A percentile compares a stretch with the other conserved stretches of the same genome.
These are phyloP conservation scores for Pagetopsis macropterus DNA, from an alignment of 2,797 vertebrate genomes.

Conservation along the genomic window DNA sequence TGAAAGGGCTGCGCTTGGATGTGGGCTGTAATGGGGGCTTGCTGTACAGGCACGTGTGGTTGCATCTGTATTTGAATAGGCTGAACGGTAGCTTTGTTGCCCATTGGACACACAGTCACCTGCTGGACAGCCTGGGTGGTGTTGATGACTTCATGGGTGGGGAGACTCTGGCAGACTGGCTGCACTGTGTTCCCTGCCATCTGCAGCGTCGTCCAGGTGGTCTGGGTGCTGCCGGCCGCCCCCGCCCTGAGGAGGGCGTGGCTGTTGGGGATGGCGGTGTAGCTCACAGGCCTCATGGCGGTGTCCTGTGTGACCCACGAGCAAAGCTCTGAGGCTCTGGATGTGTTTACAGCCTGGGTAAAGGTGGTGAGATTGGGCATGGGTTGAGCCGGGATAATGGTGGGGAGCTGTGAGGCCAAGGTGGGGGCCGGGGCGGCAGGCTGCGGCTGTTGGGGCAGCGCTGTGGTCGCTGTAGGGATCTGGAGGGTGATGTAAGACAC, in stretches of 20 bases:
- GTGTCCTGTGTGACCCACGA: slow-evolving; percentile 73
- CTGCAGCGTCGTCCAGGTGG: slow-evolving; percentile 97
- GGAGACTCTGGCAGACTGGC: slow-evolving; percentile 86
- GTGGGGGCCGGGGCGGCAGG: slow-evolving; percentile 64
- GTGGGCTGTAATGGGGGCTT: slow-evolving; percentile 73
- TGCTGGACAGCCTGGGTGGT: slow-evolving; percentile 77
- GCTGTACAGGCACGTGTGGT: slow-evolving; percentile 76
- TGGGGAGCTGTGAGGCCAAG: slow-evolving; percentile 58
- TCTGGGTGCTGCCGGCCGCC: slow-evolving; percentile 94
- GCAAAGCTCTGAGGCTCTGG: slow-evolving; percentile 71
- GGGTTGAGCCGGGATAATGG: slow-evolving; percentile 53
- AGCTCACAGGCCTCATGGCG: slow-evolving; percentile 70
- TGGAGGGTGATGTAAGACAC: slow-evolving; percentile 86
- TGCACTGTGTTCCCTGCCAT: slow-evolving; percentile 95
- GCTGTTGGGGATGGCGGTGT: slow-evolving; percentile 71
- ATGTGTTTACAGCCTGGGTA: slow-evolving; percentile 70
- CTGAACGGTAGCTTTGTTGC: slow-evolving; percentile 80
- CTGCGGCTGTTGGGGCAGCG: slow-evolving; percentile 70
- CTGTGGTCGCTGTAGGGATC: slow-evolving; percentile 75
- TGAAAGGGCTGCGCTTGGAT: slow-evolving; percentile 74
- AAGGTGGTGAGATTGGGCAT: slow-evolving; percentile 61
- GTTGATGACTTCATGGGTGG: slow-evolving; percentile 74
- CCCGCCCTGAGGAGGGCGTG: slow-evolving; percentile 82
- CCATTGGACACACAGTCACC: slow-evolving; percentile 79
- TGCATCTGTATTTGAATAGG: slow-evolving; percentile 86